Evolutionary conservation across 2,113 vertebrate species (phyloP).

Genomic region (Monopterus albus): DNA sequence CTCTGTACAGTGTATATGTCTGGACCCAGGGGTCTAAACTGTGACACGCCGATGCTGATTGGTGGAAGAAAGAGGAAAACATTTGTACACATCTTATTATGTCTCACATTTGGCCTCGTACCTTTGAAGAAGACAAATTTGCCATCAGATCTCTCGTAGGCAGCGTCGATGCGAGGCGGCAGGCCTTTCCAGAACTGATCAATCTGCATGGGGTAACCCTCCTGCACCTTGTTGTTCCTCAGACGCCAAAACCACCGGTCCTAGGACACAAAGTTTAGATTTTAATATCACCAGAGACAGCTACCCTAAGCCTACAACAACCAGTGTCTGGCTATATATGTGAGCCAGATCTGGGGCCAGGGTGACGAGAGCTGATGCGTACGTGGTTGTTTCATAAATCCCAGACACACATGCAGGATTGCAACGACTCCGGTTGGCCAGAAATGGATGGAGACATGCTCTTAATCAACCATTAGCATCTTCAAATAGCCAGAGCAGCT

Average conservation of each 20-base stretch:
- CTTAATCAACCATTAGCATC: too few relatives aligned
- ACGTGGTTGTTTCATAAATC: too few relatives aligned
- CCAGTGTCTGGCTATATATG: too few relatives aligned
- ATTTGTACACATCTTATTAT: not conserved
- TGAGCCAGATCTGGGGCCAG: too few relatives aligned
- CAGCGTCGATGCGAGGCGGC: conserved; percentile 93
- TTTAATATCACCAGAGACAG: not conserved
- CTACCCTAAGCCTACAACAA: not conserved
- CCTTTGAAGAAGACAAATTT: conserved; percentile 99
- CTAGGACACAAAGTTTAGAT: conserved; percentile 47
- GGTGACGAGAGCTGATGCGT: too few relatives aligned
- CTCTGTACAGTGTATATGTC: too few relatives aligned
- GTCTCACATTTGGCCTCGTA: conserved; percentile 70
- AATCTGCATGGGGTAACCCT: conserved; percentile 98
- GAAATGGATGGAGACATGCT: too few relatives aligned
- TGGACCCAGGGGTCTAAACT: not conserved
- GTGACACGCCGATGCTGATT: not conserved
- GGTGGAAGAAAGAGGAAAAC: not conserved
- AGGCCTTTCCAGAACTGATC: conserved; percentile 99
- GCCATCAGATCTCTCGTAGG: conserved; percentile 95
- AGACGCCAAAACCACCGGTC: conserved; percentile 99
- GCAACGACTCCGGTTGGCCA: too few relatives aligned
- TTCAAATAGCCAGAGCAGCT: too few relatives aligned
- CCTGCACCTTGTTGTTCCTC: conserved; percentile 96
- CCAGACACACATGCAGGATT: too few relatives aligned